Conservation (phyloP, 2,797 vertebrate species). For the Bufotes viridis region DNA sequence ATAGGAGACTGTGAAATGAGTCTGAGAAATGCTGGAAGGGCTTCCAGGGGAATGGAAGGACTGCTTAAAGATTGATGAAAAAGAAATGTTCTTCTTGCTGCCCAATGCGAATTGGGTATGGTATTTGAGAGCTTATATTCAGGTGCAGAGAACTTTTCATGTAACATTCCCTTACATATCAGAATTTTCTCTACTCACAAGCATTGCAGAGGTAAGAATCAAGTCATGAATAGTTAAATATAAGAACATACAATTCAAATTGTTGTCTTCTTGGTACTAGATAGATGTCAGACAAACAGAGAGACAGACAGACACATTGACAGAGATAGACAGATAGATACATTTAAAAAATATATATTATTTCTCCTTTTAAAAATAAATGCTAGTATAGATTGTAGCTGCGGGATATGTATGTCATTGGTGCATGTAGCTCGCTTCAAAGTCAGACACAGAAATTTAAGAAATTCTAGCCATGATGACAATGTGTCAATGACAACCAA, state of each 20-base stretch:
- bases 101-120: not conserved
- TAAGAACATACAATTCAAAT: not conserved
- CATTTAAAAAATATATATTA: not conserved
- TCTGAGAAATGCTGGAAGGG: slow-evolving; percentile 62
- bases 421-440: slow-evolving; percentile 3
- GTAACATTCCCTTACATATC: slow-evolving; percentile 4
- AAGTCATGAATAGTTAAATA: not conserved
- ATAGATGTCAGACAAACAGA: not conserved
- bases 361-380: not conserved
- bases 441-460: not conserved
- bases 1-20: slow-evolving; percentile 60
- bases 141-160: not conserved
- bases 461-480: not conserved
- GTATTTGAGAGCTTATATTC: slow-evolving; percentile 19
- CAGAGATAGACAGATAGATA: not conserved
- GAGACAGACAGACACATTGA: not conserved
- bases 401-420: not conserved
- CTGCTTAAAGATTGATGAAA: slow-evolving; percentile 84
- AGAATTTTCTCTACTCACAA: not conserved
- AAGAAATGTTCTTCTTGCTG: slow-evolving; percentile 68
- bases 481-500: not conserved
- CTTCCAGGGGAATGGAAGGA: slow-evolving; percentile 71
- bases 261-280: not conserved
- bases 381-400: not conserved
- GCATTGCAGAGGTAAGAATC: not conserved